phyloP scores from a whole-genome alignment of 2,113 vertebrate genomes.

The Myocastor coypus region DNA sequence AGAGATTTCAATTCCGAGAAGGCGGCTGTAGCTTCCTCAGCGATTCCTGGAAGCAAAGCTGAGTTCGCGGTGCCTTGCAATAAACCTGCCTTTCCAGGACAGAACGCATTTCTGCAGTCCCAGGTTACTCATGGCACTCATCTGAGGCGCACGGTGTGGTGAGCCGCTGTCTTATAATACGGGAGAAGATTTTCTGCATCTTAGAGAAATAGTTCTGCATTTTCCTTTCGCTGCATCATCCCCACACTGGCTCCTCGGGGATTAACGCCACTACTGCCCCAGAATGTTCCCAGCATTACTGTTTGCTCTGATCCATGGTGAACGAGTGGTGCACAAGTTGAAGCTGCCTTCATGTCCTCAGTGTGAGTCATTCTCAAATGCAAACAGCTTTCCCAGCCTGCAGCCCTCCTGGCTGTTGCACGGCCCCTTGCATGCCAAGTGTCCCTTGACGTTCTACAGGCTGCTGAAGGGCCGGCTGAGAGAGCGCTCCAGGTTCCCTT shows the following conservation, averaged over 20 bases:
- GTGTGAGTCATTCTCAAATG: background rate
- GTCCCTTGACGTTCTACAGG: background rate
- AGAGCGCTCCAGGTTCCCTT: background rate
- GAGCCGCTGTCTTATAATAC: background rate
- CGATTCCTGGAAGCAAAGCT: background rate
- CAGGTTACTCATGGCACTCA: background rate
- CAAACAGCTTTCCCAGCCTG: background rate
- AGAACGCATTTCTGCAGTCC: background rate
- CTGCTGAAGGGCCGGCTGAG: background rate
- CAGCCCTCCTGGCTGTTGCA: background rate
- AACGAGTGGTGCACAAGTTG: background rate
- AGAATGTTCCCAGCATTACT: background rate
- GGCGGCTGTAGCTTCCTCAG: background rate
- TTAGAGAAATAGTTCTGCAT: background rate
- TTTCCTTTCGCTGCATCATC: background rate
- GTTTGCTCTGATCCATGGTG: background rate
- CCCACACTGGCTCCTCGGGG: background rate
- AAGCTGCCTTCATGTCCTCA: too few relatives aligned
- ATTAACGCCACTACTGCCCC: background rate
- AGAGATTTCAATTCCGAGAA: background rate
- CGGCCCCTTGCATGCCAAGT: background rate
- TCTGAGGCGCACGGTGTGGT: background rate
- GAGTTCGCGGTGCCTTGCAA: rapidly evolving
- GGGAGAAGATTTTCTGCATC: background rate
- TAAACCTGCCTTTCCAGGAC: too few relatives aligned